Percentiles rank a stretch among this genome's conserved stretches.
These are phyloP conservation scores for Ips typographus DNA, from an alignment of 1,140 invertebrate species.

Conservation along the genomic window DNA sequence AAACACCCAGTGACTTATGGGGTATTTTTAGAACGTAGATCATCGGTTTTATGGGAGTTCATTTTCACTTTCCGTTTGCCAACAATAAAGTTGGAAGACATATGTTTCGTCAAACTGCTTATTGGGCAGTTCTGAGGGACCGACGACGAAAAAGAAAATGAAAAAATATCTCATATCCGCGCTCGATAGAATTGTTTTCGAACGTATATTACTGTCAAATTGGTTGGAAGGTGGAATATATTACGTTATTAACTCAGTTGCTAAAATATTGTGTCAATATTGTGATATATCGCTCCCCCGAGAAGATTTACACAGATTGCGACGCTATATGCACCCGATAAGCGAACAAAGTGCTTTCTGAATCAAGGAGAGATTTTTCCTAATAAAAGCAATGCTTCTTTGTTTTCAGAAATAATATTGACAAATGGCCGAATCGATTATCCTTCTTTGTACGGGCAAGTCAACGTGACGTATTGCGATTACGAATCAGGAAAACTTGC, in stretches of 20 bases:
- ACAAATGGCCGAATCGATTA: constrained; percentile 30
- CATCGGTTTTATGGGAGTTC: constrained; percentile 13
- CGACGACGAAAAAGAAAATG: constrained; percentile 12
- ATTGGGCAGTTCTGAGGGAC: background rate
- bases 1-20: background rate
- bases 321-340: constrained; percentile 32
- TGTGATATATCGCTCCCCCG: constrained; percentile 29
- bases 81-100: background rate
- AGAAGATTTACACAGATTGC: constrained; percentile 30
- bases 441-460: constrained; percentile 23
- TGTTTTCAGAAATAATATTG: constrained; percentile 35
- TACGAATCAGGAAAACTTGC: constrained; percentile 22
- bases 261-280: constrained; percentile 35
- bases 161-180: constrained; percentile 28
- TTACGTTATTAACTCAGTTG: constrained; percentile 30
- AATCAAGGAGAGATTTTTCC: constrained; percentile 30
- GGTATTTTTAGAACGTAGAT: constrained; percentile 5
- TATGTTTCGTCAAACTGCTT: constrained; percentile 3
- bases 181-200: constrained; percentile 7
- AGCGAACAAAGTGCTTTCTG: constrained; percentile 32
- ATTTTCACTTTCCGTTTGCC: background rate
- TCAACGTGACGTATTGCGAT: constrained; percentile 32
- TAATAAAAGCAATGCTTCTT: constrained; percentile 30
- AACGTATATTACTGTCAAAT: constrained; percentile 33
- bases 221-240: constrained; percentile 29